These are phyloP conservation scores for Thaleichthys pacificus DNA, from an alignment of 2,797 vertebrate genomes.

Conservation along the genomic window DNA sequence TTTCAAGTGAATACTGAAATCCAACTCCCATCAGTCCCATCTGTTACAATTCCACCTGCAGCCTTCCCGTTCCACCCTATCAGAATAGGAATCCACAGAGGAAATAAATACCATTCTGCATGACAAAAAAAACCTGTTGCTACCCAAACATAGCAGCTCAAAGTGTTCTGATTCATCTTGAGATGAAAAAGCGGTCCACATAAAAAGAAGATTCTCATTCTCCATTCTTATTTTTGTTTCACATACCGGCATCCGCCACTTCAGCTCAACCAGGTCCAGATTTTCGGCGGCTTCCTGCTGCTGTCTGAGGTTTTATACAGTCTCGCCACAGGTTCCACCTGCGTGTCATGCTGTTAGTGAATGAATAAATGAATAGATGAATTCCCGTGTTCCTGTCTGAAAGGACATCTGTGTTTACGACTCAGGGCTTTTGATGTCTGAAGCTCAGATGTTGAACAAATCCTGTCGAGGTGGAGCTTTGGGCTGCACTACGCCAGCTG, in stretches of 20 bases:
- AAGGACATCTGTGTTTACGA: slow-evolving; percentile 43
- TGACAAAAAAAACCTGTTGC: neutral
- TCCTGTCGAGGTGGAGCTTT: slow-evolving; percentile 19
- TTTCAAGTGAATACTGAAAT: slow-evolving; percentile 19
- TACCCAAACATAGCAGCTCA: neutral
- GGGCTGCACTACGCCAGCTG: slow-evolving; percentile 8
- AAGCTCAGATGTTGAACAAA: slow-evolving; percentile 26
- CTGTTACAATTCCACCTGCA: slow-evolving; percentile 17
- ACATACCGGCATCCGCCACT: too few species aligned
- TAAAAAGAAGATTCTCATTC: too few species aligned
- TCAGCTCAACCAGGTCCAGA: too few species aligned
- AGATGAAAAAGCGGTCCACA: too few species aligned
- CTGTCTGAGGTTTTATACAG: slow-evolving; percentile 11
- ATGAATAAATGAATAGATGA: slow-evolving; percentile 33
- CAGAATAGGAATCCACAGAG: slow-evolving; percentile 8
- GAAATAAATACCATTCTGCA: slow-evolving; percentile 26
- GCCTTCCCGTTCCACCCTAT: slow-evolving; percentile 16
- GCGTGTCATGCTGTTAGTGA: slow-evolving; percentile 27
- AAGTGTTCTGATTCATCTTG: slow-evolving; percentile 8
- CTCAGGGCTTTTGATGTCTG: slow-evolving; percentile 40
- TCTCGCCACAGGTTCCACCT: slow-evolving; percentile 23
- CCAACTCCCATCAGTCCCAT: neutral
- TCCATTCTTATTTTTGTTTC: too few species aligned
- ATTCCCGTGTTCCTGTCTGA: slow-evolving; percentile 20
- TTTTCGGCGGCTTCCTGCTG: slow-evolving; percentile 12